These are phyloP conservation scores for Lathamus discolor DNA, from an alignment of 2,113 vertebrate species.

Conservation along the genomic window DNA sequence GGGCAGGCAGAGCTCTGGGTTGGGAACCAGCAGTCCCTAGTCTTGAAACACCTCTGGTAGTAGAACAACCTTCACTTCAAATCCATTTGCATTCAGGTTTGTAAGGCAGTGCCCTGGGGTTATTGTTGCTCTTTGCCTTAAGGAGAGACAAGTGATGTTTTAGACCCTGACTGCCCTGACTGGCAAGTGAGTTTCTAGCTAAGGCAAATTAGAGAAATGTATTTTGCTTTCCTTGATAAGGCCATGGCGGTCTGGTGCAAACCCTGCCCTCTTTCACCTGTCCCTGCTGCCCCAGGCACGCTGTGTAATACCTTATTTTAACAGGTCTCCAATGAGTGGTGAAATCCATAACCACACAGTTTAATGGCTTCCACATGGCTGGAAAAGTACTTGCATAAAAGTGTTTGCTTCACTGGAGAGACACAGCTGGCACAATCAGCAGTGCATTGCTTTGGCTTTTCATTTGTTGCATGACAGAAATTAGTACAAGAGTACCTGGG, in stretches of 20 bases:
- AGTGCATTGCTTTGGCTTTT: not conserved
- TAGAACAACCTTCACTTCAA: not conserved
- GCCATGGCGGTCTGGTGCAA: not conserved
- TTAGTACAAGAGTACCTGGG: not conserved
- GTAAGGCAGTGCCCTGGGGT: not conserved
- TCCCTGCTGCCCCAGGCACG: not conserved
- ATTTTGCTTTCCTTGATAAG: not conserved
- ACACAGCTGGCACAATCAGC: not conserved
- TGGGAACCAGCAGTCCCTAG: not conserved
- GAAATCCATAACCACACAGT: not conserved
- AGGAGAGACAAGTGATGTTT: not conserved
- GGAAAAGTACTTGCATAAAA: not conserved
- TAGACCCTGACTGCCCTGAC: accelerated
- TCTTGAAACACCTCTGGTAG: not conserved
- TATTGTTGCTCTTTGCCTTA: not conserved
- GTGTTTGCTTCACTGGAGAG: not conserved
- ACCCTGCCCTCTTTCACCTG: not conserved
- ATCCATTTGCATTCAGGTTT: not conserved
- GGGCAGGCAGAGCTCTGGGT: not conserved
- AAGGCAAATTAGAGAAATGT: not conserved
- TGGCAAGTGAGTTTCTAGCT: not conserved
- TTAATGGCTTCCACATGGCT: not conserved
- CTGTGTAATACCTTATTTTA: not conserved
- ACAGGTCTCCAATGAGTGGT: not conserved
- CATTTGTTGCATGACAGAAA: not conserved